Evolutionary conservation across 2,888 invertebrate genomes (phyloP), one percentile per base, ranked within the genome.

Genomic region (Cistogaster globosa): DNA sequence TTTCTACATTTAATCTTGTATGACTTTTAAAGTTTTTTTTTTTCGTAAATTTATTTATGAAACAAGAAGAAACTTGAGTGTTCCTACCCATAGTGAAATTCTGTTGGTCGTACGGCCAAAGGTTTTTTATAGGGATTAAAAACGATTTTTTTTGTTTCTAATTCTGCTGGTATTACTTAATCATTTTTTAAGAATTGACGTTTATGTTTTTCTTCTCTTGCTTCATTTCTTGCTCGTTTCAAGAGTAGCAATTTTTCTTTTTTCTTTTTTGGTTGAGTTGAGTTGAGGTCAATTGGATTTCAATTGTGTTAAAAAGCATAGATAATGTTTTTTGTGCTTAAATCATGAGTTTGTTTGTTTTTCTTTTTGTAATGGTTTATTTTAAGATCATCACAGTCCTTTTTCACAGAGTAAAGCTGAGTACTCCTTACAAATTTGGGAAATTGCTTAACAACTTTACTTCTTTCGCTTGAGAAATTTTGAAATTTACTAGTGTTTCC

Each of bases 21-120:
- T 32, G 32, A 32, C 6, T 77, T 11, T 32, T 14, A 18, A 16
- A 62, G 20, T 55, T 7, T 32, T 32, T 32, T 26, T 26, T 26
- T 75, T 32, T 16, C 9, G 45, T 20, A 67, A 76, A 57, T 45
- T 57, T 75, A 11, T 32, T 65, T 38, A 63, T 55, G 55, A 53
- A 42, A 42, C 32, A 7, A 76, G 53, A 18, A 38, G 12, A 38
- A 22, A 22, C 2, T 16, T 42, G 12, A 11, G 9, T 22, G 11
- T 0, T 22, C 38, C 38, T 4, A 32, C 32, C 32, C n/a, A 38
- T 38, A 42, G 58, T 71, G 26, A 58, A 71, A 58, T 45, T 38
- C 26, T 32, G 45, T 58, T 38, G 57, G 11, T 20, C 36, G 42
- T 12, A 42, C 42, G 2, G 42, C 42, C 32, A 32, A 32, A 32